phyloP scores from a whole-genome alignment of 2,888 invertebrate species.

The Trachelus iudaicus region DNA sequence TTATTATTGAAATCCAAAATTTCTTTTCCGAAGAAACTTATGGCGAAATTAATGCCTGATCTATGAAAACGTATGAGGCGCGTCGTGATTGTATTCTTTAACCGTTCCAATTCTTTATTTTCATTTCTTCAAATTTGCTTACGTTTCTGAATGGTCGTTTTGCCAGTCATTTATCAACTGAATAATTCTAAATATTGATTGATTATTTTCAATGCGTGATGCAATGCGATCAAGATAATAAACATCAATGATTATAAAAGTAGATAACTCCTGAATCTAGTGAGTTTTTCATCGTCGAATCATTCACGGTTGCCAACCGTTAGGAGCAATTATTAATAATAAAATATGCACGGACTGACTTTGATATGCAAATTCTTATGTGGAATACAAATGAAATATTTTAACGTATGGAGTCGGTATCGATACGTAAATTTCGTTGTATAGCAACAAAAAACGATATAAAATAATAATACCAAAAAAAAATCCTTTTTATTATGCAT shows the following conservation, averaged over 20 bases:
- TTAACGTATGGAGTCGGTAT: not conserved
- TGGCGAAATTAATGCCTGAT: not conserved
- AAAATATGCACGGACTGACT: not conserved
- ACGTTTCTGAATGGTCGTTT: not conserved
- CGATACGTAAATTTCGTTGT: not conserved
- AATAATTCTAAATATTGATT: not conserved
- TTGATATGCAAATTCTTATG: no score
- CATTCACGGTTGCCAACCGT: not conserved
- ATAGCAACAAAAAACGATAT: not conserved
- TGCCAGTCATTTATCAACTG: not conserved
- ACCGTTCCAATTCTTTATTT: not conserved
- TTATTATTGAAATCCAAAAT: not conserved
- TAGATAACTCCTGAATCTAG: not conserved
- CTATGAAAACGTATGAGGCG: not conserved
- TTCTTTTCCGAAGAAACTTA: not conserved
- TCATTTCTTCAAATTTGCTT: not conserved
- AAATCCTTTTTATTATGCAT: not conserved
- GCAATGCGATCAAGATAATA: not conserved
- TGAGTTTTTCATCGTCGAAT: not conserved
- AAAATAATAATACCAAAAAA: not conserved
- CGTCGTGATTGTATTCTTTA: not conserved
- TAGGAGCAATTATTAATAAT: not conserved
- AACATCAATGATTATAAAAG: not conserved
- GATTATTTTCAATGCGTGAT: not conserved
- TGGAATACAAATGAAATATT: not conserved